phyloP scores from a whole-genome alignment of 1,140 invertebrate genomes.

The Temnothorax longispinosus region DNA sequence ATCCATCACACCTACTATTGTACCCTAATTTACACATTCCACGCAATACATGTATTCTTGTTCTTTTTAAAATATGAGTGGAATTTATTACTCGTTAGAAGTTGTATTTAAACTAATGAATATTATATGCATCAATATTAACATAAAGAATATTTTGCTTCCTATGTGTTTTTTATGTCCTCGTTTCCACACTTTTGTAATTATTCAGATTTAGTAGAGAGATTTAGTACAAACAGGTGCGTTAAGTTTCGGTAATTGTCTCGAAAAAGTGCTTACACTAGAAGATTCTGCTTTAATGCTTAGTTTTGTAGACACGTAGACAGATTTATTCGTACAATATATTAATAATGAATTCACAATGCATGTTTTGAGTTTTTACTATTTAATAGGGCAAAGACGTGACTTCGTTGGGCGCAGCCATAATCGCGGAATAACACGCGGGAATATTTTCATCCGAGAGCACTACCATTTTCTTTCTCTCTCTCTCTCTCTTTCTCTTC shows the following conservation, averaged over 20 bases:
- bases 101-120: background rate
- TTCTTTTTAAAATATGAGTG: background rate
- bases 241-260: background rate
- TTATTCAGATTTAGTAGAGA: background rate
- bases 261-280: background rate
- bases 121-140: background rate
- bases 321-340: background rate
- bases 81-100: conserved; percentile 12
- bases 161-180: background rate
- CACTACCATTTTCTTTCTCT: background rate
- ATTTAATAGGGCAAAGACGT: background rate
- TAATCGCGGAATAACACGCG: conserved; percentile 45
- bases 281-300: background rate
- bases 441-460: conserved; percentile 45
- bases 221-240: background rate
- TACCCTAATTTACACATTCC: conserved; percentile 32
- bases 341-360: background rate
- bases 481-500: background rate
- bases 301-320: background rate
- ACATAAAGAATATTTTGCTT: background rate
- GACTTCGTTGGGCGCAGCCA: background rate
- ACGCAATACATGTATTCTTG: background rate
- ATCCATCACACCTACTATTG: conserved; percentile 30
- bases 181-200: background rate
- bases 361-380: background rate